Conservation (phyloP, 2,113 vertebrate species). For the Gila orcuttii region DNA sequence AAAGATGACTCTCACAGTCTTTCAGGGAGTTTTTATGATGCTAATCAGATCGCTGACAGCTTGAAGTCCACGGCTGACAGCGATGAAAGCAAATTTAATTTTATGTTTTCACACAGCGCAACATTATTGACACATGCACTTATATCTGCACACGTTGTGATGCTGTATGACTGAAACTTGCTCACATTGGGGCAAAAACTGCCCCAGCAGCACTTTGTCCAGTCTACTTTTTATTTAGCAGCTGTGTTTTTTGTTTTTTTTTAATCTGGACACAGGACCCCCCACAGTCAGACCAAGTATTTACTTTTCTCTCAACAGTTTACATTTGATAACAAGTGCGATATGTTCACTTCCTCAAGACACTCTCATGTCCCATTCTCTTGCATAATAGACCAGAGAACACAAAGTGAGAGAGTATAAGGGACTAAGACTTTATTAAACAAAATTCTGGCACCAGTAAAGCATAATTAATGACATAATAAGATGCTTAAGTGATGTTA, state of each 20-base stretch:
- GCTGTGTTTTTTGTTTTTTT: not conserved
- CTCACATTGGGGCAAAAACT: not conserved
- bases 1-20: slow-evolving; percentile 63
- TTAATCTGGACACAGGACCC: not conserved
- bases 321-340: slow-evolving; percentile 42
- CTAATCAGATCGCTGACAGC: slow-evolving; percentile 72
- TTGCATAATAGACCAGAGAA: slow-evolving; percentile 31
- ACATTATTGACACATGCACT: slow-evolving; percentile 34
- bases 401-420: not conserved
- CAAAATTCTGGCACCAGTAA: not conserved
- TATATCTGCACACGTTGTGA: not conserved
- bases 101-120: slow-evolving; percentile 6
- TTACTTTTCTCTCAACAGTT: slow-evolving; percentile 42
- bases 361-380: slow-evolving; percentile 1
- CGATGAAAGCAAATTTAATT: slow-evolving; percentile 44
- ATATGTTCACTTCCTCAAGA: slow-evolving; percentile 38
- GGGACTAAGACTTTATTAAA: not conserved
- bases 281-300: slow-evolving; percentile 35
- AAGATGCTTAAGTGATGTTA: not conserved
- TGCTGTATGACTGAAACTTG: not conserved
- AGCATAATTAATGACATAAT: not conserved
- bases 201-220: not conserved
- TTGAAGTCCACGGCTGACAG: slow-evolving; percentile 58
- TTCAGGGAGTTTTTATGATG: slow-evolving; percentile 59
- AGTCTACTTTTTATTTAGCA: slow-evolving; percentile 29